Base-by-base conservation (phyloP, 2,888 invertebrate species). In the Watsonalla cultraria region DNA sequence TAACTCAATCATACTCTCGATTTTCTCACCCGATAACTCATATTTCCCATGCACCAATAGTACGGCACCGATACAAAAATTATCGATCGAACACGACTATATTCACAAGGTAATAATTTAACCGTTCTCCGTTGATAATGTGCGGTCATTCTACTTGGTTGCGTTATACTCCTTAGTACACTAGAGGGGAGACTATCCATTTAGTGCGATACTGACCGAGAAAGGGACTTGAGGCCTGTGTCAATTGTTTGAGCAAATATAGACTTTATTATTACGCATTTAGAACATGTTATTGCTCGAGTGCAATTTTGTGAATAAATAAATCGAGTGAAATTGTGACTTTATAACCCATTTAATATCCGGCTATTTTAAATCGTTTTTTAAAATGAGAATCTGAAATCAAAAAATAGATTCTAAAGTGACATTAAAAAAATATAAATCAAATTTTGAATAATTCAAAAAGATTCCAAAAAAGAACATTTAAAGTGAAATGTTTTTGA, bases 61-160 rank as follows among this genome's bases (percentile, higher is more conserved):
- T 72, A 68, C 37, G 33, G 47, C 6, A 6, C 33, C 33, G 39
- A 51, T 51, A 53, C 42, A 37, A 53, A 60, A 59, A 57, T 60
- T 62, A 68, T 64, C 61, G 61, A 51, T 66, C 61, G 65, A 64
- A 66, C 52, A 13, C 66, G 55, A 46, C 70, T 49, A 56, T 68
- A 65, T 71, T 46, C 50, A 68, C 53, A 52, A 9, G 24, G 13
- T 37, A 7, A 46, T 7, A 33, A 54, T 42, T 51, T 53, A 34
- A 47, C 49, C 11, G 11, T 9, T 13, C 6, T 15, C 7, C 14
- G 34, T 39, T 14, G 8, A 37, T 15, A 37, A 34, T 11, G 49
- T 37, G 11, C 5, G 13, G 39, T 15, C 8, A 11, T 37, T 39
- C 15, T 5, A 11, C 9, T 37, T 49, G 0, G 37, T 39, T 15